Evolutionary conservation across 1,140 invertebrate species (phyloP).

Genomic region (Homarus americanus): DNA sequence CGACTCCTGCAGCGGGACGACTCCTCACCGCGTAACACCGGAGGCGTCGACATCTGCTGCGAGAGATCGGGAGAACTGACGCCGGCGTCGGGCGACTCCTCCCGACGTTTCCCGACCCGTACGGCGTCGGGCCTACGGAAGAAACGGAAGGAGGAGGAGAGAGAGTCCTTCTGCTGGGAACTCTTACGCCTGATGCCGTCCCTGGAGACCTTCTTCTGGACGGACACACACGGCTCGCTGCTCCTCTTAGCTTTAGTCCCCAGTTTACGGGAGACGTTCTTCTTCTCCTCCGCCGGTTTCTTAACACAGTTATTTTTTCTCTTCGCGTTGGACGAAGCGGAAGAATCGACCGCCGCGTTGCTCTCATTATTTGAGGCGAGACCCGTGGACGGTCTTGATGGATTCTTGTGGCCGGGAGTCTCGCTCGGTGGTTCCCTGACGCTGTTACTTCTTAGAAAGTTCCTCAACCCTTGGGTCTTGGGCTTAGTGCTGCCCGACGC

Average conservation of each 20-base stretch:
- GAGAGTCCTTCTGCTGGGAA: neutral
- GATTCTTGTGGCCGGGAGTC: no score
- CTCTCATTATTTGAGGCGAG: no score
- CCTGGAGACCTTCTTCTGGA: neutral
- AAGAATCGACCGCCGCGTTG: no score
- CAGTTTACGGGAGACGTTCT: no score
- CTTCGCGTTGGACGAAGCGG: no score
- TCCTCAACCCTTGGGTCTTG: conserved; percentile 7
- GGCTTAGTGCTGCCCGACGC: neutral
- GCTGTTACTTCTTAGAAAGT: neutral
- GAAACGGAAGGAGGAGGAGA: conserved; percentile 14
- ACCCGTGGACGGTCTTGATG: no score
- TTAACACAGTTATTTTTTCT: no score
- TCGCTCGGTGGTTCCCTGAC: neutral
- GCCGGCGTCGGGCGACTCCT: neutral
- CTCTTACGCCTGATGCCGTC: neutral
- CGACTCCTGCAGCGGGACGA: neutral
- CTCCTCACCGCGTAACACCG: neutral
- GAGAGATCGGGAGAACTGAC: neutral
- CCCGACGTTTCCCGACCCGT: neutral
- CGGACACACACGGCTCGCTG: conserved; percentile 9
- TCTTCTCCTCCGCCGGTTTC: no score
- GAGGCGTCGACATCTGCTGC: neutral
- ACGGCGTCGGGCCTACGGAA: conserved; percentile 1
- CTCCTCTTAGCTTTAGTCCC: neutral